Base-by-base conservation (phyloP, 2,888 invertebrate species). In the Diloba caeruleocephala region DNA sequence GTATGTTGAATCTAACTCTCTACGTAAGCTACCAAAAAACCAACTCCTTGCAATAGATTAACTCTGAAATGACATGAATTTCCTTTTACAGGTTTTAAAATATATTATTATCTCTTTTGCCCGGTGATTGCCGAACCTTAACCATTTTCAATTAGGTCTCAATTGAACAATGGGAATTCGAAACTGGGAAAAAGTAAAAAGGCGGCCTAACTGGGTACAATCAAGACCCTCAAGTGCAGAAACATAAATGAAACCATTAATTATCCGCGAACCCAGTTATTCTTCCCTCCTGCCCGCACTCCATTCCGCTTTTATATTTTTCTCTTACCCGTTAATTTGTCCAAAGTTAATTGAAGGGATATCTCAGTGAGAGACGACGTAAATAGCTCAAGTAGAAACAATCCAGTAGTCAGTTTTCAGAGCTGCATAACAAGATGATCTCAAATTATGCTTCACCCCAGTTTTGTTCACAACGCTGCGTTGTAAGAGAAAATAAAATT, bases 181-280 rank as follows among this genome's bases (percentile, higher is more conserved):
- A 86, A 88, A 86, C 77, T 86, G 79, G 76, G 78, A 82, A 84
- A 84, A 82, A 83, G 76, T 81, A 79, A 82, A 89, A 90, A 84
- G 78, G 84, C 78, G 73, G 79, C 84, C 84, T 81, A 85, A 85
- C 88, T 85, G 86, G 81, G 85, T 90, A 90, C 89, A 91, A 91
- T 92, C 92, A 87, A 80, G 87, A 80, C 88, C 84, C 84, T 92
- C 90, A 90, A 90, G 88, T 90, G 91, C 92, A 91, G 91, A 89
- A 92, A 90, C 90, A 91, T 90, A 92, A 93, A 93, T 92, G 91
- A 90, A 90, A 90, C 89, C 91, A 92, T 93, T 92, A 92, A 92
- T 93, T 93, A 92, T 91, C 89, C 90, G 83, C 80, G 88, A 87
- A 85, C 86, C 84, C 84, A 85, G 88, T 90, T 90, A 89, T 90